phyloP scores from a whole-genome alignment of 64 coral and sea anemone species.

The Montipora capricornis region DNA sequence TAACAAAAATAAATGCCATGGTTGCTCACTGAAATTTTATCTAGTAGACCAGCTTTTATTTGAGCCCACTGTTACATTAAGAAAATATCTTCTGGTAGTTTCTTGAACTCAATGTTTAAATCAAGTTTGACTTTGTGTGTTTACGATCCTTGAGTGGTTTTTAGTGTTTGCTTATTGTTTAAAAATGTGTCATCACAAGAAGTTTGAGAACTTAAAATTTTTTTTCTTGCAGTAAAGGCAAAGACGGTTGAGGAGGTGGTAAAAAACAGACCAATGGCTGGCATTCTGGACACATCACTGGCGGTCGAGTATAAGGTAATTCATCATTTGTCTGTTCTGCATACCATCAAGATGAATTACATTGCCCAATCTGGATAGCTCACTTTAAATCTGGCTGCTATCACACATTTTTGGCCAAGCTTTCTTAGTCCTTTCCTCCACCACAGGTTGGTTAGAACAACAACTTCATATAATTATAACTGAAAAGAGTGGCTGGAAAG shows the following conservation, averaged over 20 bases:
- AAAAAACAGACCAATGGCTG: not conserved
- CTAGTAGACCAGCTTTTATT: conserved; percentile 10
- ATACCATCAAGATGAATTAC: not conserved
- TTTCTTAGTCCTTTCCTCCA: too few relatives aligned
- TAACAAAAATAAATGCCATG: not conserved
- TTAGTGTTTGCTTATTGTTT: not conserved
- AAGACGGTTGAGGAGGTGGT: not conserved
- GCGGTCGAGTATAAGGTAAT: not conserved
- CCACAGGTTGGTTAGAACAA: too few relatives aligned
- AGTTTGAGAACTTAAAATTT: not conserved
- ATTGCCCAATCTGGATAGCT: not conserved
- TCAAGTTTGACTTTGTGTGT: not conserved
- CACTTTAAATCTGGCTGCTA: conserved; percentile 15
- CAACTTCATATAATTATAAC: too few relatives aligned
- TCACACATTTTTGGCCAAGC: not conserved
- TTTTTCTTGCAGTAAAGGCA: not conserved
- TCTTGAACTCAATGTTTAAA: conserved; percentile 10
- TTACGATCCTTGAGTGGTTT: not conserved
- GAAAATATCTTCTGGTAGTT: conserved; percentile 8
- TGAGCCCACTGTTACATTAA: conserved; percentile 15
- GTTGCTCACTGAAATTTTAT: conserved; percentile 10
- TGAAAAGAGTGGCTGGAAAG: too few relatives aligned
- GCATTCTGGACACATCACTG: conserved; percentile 3
- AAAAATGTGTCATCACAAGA: not conserved
- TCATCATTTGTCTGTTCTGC: conserved; percentile 16